These are phyloP conservation scores for Charadrius vociferus DNA, from an alignment of 2,113 vertebrate genomes.

Conservation along the genomic window DNA sequence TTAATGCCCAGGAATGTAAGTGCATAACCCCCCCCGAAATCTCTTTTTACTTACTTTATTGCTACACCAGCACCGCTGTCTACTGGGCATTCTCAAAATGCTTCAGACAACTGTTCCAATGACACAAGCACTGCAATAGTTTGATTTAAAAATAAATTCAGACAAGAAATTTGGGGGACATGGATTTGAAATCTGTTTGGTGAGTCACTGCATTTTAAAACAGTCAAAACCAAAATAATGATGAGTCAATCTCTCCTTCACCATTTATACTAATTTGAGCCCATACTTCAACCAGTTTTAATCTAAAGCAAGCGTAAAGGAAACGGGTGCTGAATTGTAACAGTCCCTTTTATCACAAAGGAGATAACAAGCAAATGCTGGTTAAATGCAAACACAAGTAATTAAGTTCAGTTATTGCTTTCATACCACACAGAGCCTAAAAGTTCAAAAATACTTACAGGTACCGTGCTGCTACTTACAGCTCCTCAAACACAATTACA, in stretches of 20 bases:
- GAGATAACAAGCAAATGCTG: neutral
- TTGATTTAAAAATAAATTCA: neutral
- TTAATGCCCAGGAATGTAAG: neutral
- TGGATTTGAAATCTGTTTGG: accelerated
- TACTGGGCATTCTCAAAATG: neutral
- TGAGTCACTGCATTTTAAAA: neutral
- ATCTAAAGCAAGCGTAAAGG: neutral
- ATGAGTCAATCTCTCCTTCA: neutral
- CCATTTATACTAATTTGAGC: neutral
- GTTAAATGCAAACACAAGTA: neutral
- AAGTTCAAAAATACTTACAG: neutral
- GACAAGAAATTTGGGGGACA: neutral
- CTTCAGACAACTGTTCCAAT: neutral
- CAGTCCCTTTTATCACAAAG: neutral
- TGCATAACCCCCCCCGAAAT: neutral
- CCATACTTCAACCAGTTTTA: neutral
- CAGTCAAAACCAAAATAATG: neutral
- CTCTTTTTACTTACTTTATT: neutral
- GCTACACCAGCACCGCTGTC: neutral
- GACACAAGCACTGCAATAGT: neutral
- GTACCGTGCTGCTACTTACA: neutral
- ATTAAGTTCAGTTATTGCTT: neutral
- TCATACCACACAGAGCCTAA: neutral
- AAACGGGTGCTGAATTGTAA: neutral
- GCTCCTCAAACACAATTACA: neutral